Evolutionary conservation across 2,797 vertebrate genomes (phyloP).

Genomic region (Halcyon badia): DNA sequence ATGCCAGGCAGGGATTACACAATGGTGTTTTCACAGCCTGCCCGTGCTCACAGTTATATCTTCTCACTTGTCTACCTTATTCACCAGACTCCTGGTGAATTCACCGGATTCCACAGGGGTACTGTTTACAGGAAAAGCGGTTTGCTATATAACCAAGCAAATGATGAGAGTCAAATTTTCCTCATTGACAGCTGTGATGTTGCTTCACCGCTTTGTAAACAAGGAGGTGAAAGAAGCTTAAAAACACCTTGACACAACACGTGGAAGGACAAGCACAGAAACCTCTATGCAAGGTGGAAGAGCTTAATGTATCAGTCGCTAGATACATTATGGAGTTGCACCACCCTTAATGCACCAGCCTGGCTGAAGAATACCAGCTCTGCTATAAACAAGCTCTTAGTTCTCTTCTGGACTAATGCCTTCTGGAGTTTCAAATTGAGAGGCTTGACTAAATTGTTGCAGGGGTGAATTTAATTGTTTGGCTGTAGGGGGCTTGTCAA

Average conservation of each 20-base stretch:
- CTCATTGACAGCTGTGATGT: not conserved
- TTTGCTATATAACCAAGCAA: accelerated
- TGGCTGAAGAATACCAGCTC: not conserved
- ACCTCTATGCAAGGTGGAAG: accelerated
- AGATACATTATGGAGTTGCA: not conserved
- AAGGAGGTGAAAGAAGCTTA: not conserved
- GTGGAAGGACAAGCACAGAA: not conserved
- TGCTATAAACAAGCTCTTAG: not conserved
- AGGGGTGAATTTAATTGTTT: not conserved
- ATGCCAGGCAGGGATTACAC: too few relatives aligned
- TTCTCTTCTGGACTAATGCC: not conserved
- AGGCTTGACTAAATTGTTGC: not conserved
- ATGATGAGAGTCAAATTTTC: not conserved
- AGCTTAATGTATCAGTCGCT: accelerated
- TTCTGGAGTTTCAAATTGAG: not conserved
- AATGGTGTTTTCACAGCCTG: accelerated
- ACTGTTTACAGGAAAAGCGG: not conserved
- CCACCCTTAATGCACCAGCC: not conserved
- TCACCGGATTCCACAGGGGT: not conserved
- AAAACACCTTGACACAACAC: not conserved
- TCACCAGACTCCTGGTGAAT: not conserved
- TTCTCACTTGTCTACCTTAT: accelerated
- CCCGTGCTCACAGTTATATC: accelerated
- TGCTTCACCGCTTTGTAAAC: not conserved
- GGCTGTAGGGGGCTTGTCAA: not conserved